phyloP scores from a whole-genome alignment of 2,113 vertebrate genomes.

The Meleagris gallopavo region DNA sequence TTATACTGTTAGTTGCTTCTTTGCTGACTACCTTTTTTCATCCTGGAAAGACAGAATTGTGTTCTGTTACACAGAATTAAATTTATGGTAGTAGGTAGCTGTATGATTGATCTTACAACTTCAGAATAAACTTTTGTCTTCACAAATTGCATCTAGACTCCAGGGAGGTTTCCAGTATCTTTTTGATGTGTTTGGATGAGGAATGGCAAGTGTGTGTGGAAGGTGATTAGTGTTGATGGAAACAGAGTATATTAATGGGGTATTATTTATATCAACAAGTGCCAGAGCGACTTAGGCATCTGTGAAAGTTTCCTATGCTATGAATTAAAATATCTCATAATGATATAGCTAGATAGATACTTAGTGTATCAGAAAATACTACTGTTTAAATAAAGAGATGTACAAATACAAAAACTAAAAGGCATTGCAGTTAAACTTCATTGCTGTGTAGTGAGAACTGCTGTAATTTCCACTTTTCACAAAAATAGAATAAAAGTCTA shows the following conservation, averaged over 20 bases:
- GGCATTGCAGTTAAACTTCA: not conserved
- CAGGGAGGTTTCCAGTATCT: not conserved
- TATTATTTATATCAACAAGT: not conserved
- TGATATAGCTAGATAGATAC: not conserved
- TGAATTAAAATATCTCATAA: not conserved
- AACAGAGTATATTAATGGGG: not conserved
- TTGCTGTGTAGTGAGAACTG: not conserved
- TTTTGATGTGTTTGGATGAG: not conserved
- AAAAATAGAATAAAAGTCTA: not conserved
- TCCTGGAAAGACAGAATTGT: conserved; percentile 59
- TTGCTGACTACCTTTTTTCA: conserved; percentile 32
- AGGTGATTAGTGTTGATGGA: not conserved
- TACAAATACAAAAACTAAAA: not conserved
- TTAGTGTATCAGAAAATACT: not conserved
- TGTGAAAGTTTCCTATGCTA: not conserved
- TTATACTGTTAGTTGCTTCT: conserved; percentile 31
- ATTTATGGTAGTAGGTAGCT: conserved; percentile 36
- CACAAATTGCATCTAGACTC: not conserved
- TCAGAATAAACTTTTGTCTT: not conserved
- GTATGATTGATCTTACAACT: conserved; percentile 33
- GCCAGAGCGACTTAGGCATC: not conserved
- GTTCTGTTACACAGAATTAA: conserved; percentile 47
- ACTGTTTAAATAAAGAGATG: not conserved
- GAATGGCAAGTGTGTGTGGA: not conserved
- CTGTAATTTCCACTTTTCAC: not conserved